Evolutionary conservation across 2,797 vertebrate species (phyloP), one percentile per base, ranked within the genome.

Genomic region (Sebastes jordani): DNA sequence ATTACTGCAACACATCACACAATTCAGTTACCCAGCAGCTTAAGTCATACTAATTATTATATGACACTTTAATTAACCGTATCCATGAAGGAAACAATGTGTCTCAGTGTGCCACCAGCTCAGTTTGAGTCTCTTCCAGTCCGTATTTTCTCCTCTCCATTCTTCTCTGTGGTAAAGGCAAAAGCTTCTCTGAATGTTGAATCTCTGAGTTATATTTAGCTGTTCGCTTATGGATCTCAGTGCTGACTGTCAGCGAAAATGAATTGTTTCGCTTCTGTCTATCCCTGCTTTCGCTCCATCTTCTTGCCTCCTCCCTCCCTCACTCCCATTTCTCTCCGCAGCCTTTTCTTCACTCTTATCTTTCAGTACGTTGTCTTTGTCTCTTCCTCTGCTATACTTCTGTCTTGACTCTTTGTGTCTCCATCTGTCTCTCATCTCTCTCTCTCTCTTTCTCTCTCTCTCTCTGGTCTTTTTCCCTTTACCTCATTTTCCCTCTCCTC

Each of bases 191-290:
- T 87, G 83, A 86, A 85, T 90, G 89, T 92, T 87, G 91, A 93
- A 94, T 92, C 90, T 87, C 86, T 66, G 86, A 85, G 92, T 92
- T 95, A 94, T 93, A 93, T 95, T 95, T 94, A 95, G 93, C 92
- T 9, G 58, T 86, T 93, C 91, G 77, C 92, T 93, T 93, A 93
- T 93, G 91, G 91, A 93, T 94, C 92, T 91, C 89, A 73, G 86
- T 89, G 92, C 93, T 93, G 93, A 94, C 92, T 94, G 93, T 94
- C 92, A 93, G 93, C 90, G 86, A 93, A 93, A 94, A 95, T 92
- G 90, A 94, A 93, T 93, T 88, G 91, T 92, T 92, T 93, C 89
- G 70, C 91, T 91, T 90, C 92, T 81, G 94, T 92, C 91, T 90
- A 83, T 92, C 88, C 76, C 90, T 76, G 88, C 90, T 82, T 90